phyloP scores from a whole-genome alignment of 2,113 vertebrate genomes.

The Cyphomyrus plagiostoma region DNA sequence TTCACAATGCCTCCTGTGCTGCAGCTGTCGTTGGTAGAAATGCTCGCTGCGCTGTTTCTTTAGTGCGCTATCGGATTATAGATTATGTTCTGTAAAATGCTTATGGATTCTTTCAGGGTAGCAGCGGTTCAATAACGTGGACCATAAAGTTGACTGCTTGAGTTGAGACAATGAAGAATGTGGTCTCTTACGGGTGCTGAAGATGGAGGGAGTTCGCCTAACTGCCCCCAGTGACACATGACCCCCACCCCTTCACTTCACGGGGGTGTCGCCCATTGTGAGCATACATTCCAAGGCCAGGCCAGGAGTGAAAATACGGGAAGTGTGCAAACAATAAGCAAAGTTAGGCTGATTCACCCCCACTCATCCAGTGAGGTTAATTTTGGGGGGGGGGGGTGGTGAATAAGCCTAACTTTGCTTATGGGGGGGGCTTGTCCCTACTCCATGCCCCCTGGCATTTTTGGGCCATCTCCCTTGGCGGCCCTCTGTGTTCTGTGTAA shows the following conservation, averaged over 20 bases:
- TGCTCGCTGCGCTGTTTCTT: not conserved
- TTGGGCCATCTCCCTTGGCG: not conserved
- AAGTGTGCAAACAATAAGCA: not conserved
- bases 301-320: not conserved
- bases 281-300: not conserved
- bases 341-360: not conserved
- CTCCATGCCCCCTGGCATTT: slow-evolving; percentile 23
- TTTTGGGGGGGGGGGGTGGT: not conserved
- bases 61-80: not conserved
- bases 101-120: not conserved
- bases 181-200: slow-evolving; percentile 22
- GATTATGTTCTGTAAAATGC: not conserved
- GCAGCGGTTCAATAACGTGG: not conserved
- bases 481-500: slow-evolving; percentile 53
- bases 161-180: not conserved
- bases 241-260: not conserved
- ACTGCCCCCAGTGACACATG: not conserved
- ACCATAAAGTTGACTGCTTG: not conserved
- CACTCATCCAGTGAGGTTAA: not conserved
- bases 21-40: not conserved
- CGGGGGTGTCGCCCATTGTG: not conserved
- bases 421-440: not conserved
- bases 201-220: slow-evolving; percentile 34
- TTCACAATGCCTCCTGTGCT: slow-evolving; percentile 6
- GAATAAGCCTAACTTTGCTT: no score